These are phyloP conservation scores for Ptychobarbus kaznakovi DNA, from an alignment of 2,797 vertebrate genomes.

Conservation along the genomic window DNA sequence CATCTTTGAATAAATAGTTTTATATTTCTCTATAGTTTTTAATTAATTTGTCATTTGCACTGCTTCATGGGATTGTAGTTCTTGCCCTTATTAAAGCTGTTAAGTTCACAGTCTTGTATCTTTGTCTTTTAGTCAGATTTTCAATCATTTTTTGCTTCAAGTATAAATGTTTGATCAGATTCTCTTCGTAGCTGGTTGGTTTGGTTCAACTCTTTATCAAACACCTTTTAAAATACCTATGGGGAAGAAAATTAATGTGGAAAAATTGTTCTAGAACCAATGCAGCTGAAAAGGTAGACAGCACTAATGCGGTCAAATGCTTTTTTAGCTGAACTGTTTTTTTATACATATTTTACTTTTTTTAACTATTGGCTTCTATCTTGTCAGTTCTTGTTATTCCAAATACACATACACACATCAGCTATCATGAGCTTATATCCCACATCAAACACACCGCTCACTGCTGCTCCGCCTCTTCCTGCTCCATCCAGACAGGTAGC, in stretches of 20 bases:
- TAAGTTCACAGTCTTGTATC: neutral
- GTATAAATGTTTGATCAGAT: neutral
- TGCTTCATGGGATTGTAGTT: no score
- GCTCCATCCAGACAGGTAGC: constrained; percentile 57
- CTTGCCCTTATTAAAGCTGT: no score
- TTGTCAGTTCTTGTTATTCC: neutral
- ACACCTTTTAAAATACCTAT: neutral
- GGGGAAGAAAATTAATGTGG: neutral
- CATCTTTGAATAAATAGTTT: no score
- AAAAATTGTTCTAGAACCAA: neutral
- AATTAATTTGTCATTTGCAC: no score
- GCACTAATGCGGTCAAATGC: neutral
- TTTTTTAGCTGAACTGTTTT: neutral
- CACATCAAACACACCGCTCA: constrained; percentile 74
- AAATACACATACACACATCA: constrained; percentile 43
- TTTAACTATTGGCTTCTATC: neutral
- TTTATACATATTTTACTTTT: neutral
- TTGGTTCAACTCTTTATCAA: neutral
- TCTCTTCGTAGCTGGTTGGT: neutral
- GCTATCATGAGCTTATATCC: neutral
- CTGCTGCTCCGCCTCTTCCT: constrained; percentile 73
- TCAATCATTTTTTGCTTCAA: neutral
- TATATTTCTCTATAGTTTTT: no score
- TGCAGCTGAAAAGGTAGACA: neutral
- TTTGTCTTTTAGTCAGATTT: neutral